Evolutionary conservation across 2,113 vertebrate species (phyloP), one percentile per base, ranked within the genome.

Genomic region (Nanorana parkeri): DNA sequence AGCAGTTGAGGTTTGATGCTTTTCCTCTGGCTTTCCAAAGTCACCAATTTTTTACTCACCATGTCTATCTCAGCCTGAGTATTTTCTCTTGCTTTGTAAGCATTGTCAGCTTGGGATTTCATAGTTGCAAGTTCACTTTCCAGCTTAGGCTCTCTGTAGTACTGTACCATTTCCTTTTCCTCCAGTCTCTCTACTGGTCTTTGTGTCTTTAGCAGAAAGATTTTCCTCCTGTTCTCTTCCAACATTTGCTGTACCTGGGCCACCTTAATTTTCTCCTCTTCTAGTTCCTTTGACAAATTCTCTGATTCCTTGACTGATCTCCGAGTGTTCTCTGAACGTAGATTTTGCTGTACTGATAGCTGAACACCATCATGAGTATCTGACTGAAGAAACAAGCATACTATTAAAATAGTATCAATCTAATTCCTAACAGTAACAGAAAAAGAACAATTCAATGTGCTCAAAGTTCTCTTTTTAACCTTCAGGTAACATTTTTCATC

Each of bases 121-220:
- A 94, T 72, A 65, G 87, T 88, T 29, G 85, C 63, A 74, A 98
- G 81, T 32, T 87, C 91, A 2, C 72, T 88, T 81, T 97, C 96
- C 54, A 97, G 74, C 84, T 95, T 93, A 17, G 98, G 96, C 83
- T 99, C 95, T 47, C 96, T 95, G 88, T 95, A 98, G 85, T 97
- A 95, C 28, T 96, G 90, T 63, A 99, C 90, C 23, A 99, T 91
- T 66, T 99, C 98, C 80, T 92, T 97, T 87, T 99, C 98, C 90
- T 98, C 95, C 75, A 96, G 84, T 77, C 95, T 94, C 85, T 98
- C 95, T 77, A 96, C 84, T 0, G 97, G 97, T 88, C 88, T 93
- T 82, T 96, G 95, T 68, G 91, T 96, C 88, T 92, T 95, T 78
- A 99, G 87, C n/a, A 93, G 93, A 19, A 96, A 72, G 86, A 97